Evolutionary conservation across 2,888 invertebrate genomes (phyloP), one percentile per base, ranked within the genome.

Genomic region (Stenolophus ochropezus): DNA sequence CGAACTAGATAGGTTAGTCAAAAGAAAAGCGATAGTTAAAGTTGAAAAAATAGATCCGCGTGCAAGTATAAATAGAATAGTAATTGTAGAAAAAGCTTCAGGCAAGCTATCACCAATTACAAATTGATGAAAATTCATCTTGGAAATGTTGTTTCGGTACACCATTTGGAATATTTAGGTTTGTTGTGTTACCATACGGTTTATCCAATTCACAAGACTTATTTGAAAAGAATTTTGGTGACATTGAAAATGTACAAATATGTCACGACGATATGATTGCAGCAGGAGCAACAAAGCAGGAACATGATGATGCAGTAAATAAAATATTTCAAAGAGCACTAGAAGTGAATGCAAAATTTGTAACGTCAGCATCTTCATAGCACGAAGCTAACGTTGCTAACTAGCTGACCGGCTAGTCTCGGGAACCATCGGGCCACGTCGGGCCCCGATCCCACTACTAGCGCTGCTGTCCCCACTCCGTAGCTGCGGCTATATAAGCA

Each of bases 121-220:
- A 75, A 14, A 51, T 83, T 8, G 79, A 82, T 71, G 27, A 69
- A 73, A 6, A 65, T 21, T 82, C 49, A 3, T 27, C 74, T 11
- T 65, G 81, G 58, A 53, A 82, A 21, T 83, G 25, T 65, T 27
- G 25, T 27, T 65, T 65, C 33, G 18, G 65, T 65, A 65, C 65
- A 27, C 65, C 65, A 14, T 83, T 84, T 27, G 80, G 83, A 42
- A 79, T 56, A 33, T 84, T 82, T 42, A 58, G 82, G 77, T 82
- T 82, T 14, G 5, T 53, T 18, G 18, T 42, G 21, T 16, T 27
- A 49, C 83, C 83, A 16, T 84, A 84, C 71, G 84, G 84, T 21
- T 82, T 84, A 61, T 83, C 82, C 42, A 82, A 83, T 76, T 83
- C 84, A n/a, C 83, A 83, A 74, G 84, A 85, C 33, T 27, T 84